phyloP scores from a whole-genome alignment of 2,888 invertebrate genomes.

The Sminthurides aquaticus region DNA sequence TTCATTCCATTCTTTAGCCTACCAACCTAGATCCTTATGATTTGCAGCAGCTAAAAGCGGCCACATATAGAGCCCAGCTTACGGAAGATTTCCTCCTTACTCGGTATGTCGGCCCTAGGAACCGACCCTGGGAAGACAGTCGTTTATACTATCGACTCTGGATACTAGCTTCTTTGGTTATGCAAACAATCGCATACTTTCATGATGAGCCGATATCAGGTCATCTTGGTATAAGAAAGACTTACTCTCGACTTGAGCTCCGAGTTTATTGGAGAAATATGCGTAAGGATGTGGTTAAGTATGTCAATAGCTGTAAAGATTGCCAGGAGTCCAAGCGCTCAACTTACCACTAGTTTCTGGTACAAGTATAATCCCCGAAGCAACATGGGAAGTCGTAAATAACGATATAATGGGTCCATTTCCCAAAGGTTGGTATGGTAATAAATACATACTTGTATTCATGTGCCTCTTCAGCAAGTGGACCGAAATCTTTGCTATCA shows the following conservation, averaged over 20 bases:
- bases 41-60: no score
- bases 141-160: slow-evolving; percentile 18
- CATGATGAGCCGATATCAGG: slow-evolving; percentile 17
- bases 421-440: slow-evolving; percentile 11
- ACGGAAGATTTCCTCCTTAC: not conserved
- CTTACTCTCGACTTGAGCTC: slow-evolving; percentile 22
- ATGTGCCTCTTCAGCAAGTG: slow-evolving; percentile 25
- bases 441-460: slow-evolving; percentile 19
- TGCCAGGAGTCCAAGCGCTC: slow-evolving; percentile 21
- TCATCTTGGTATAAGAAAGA: slow-evolving; percentile 31
- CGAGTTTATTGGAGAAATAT: slow-evolving; percentile 27
- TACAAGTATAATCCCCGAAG: not conserved
- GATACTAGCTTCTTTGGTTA: slow-evolving; percentile 21
- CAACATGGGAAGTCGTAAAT: slow-evolving; percentile 17
- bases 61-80: no score
- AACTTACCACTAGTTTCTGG: slow-evolving; percentile 3
- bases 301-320: slow-evolving; percentile 20
- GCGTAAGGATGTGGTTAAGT: slow-evolving; percentile 21
- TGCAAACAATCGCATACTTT: slow-evolving; percentile 11
- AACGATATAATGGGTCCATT: slow-evolving; percentile 32
- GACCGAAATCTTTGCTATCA: slow-evolving; percentile 22
- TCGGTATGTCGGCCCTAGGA: slow-evolving; percentile 14
- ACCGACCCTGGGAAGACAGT: slow-evolving; percentile 28
- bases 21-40: no score
- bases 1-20: no score